Base-by-base conservation (phyloP, 2,888 invertebrate genomes). In the Julus scandinavius region DNA sequence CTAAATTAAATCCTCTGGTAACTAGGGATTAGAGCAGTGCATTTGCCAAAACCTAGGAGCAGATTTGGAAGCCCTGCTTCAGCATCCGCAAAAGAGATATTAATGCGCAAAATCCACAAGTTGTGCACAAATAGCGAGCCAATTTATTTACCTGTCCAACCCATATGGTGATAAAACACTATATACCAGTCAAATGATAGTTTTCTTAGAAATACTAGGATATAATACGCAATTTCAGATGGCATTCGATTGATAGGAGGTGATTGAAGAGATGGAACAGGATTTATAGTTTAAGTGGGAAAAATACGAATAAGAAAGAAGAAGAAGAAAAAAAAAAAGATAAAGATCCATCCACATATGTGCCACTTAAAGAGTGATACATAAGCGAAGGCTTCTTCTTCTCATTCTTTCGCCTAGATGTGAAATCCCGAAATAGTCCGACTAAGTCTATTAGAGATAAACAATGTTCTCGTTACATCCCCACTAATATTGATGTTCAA, bases 11-110 rank as follows among this genome's bases (percentile, higher is more conserved):
- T 49, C 85, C 85, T 45, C 85, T 85, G 45, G 85, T 85, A 85
- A 85, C 85, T 85, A 85, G 50, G 85, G 85, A 85, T 85, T 85
- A 85, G 45, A 80, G 38, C 80, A 80, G 80, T 80, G 80, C 80
- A 38, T 80, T 80, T 80, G 80, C 80, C 80, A 80, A 80, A 80
- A 80, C 80, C 80, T 80, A 80, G 80, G 80, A 80, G 80, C 80
- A 80, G 29, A 80, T 80, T 80, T 80, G 80, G 38, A 80, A 63
- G n/a, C 63, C 58, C 20, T 17, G 63, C 20, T 63, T 63, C 63
- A 63, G 63, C 63, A 4, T 63, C 20, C 63, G 63, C 63, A 20
- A 63, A 80, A 29, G 80, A 38, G 29, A 38, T 80, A 80, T 80
- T 80, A 80, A 80, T 38, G 80, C 80, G 11, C 38, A 80, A 80